Evolutionary conservation across 2,113 vertebrate genomes (phyloP).

Genomic region (Catharus minimus): DNA sequence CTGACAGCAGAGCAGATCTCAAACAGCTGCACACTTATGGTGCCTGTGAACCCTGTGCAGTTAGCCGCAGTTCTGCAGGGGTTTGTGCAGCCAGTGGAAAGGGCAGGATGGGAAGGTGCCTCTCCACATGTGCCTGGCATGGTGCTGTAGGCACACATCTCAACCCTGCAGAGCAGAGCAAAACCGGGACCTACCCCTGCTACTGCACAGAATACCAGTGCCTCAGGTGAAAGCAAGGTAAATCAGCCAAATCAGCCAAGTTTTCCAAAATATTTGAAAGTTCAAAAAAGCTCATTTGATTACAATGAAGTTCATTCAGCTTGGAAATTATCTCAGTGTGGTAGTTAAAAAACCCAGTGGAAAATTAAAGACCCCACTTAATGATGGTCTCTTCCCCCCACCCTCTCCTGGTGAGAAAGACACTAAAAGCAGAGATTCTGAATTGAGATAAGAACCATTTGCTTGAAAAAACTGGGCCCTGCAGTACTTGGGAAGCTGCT

Average conservation of each 20-base stretch:
- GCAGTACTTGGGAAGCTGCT: background rate
- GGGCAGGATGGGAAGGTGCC: background rate
- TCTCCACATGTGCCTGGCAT: accelerated
- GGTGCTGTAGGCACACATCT: background rate
- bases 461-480: background rate
- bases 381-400: background rate
- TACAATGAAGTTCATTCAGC: background rate
- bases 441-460: background rate
- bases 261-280: background rate
- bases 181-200: background rate
- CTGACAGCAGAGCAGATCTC: background rate
- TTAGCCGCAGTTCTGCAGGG: background rate
- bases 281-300: background rate
- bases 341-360: background rate
- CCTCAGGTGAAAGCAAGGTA: background rate
- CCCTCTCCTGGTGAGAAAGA: background rate
- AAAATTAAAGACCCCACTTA: background rate
- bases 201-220: background rate
- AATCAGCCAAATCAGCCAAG: background rate
- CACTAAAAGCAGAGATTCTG: background rate
- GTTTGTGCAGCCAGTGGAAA: background rate
- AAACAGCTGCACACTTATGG: accelerated
- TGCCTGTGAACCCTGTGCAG: background rate
- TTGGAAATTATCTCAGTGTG: background rate
- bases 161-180: background rate